These are phyloP conservation scores for Gorsachius goisagi DNA, from an alignment of 2,113 vertebrate species.

Conservation along the genomic window DNA sequence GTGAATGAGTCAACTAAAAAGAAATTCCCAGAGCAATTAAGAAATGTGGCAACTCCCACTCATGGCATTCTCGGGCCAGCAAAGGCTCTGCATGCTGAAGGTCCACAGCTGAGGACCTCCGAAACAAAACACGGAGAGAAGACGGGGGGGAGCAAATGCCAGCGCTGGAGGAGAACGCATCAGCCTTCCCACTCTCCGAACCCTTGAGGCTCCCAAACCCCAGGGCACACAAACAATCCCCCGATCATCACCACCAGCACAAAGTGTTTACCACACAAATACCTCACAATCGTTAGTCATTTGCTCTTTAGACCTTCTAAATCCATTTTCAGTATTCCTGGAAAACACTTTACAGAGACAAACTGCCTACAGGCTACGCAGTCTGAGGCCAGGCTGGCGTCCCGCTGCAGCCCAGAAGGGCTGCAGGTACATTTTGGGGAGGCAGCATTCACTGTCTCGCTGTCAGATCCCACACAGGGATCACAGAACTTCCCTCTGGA, in stretches of 20 bases:
- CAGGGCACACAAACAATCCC: rapidly evolving
- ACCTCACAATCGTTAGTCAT: neutral
- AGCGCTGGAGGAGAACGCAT: neutral
- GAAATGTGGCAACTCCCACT: neutral
- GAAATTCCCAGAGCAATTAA: neutral
- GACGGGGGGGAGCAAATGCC: neutral
- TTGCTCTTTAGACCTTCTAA: neutral
- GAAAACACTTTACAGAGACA: neutral
- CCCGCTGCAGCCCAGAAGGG: neutral
- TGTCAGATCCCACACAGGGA: neutral
- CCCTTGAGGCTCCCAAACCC: neutral
- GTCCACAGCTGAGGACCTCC: neutral
- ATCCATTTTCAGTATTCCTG: neutral
- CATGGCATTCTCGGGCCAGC: neutral
- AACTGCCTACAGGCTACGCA: neutral
- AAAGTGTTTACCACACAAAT: neutral
- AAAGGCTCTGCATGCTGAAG: neutral
- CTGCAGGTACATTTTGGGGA: neutral
- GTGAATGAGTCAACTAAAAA: neutral
- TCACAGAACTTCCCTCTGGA: neutral
- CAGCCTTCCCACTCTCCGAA: rapidly evolving
- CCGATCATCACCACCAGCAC: neutral
- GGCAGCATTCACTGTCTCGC: rapidly evolving
- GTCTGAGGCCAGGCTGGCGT: neutral
- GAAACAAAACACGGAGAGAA: rapidly evolving